Base-by-base conservation (phyloP, 1,140 invertebrate genomes). In the Ceratitis capitata region DNA sequence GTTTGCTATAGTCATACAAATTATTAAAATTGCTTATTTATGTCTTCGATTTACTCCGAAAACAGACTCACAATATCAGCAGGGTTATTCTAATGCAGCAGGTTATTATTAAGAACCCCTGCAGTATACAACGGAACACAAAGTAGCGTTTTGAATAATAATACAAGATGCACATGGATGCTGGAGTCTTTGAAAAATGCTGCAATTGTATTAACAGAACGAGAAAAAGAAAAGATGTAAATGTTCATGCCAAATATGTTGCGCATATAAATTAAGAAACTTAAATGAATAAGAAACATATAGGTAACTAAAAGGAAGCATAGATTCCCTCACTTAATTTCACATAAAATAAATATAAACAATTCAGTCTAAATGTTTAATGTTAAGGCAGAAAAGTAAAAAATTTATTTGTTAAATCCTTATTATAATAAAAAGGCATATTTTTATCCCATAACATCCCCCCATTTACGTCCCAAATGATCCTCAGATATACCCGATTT, bases 1-100 rank as follows among this genome's bases (percentile, higher is more conserved):
- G 19, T 56, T 56, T 53, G 19, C 19, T 3, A n/a, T 3, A 19
- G 19, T n/a, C 4, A 23, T 56, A n/a, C n/a, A 56, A 83, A 47
- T 29, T 51, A 2, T 83, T 12, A 83, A 32, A 49, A 29, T 19
- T 83, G 19, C n/a, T 56, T 7, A 56, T 23, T 56, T n/a, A 56
- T 23, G 56, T 82, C 14, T 82, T n/a, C 58, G 39, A 84, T 49
- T 58, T 61, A 58, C 26, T 53, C 29, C 23, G 39, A 61, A 86
- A 26, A 85, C 88, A 91, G 90, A 91, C 89, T 88, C 90, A 58
- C 90, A 91, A 85, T 91, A 91, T 86, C 89, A 90, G 51, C 90
- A 91, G 84, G 88, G 88, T 86, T 91, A 91, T 86, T 89, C 90
- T 35, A 91, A 91, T 87, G 89, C 90, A 86, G 89, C 90, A 84